Base-by-base conservation (phyloP, 30 jellyfish, hydroid and myxozoan species). In the Calvadosia cruxmelitensis region DNA sequence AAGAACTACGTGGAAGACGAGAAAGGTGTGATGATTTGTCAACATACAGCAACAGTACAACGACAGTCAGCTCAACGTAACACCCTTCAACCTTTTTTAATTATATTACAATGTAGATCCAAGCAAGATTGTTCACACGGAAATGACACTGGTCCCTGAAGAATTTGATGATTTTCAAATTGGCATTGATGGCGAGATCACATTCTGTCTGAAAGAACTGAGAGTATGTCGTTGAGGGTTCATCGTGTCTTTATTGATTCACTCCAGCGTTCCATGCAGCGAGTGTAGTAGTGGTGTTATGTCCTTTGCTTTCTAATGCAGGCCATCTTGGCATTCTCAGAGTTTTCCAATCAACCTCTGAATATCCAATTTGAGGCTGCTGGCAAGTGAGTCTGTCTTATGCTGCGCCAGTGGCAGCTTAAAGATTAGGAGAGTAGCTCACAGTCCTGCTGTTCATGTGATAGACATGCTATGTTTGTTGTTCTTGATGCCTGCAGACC, bases 121-220 rank as follows among this genome's bases (percentile, higher is more conserved):
- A 16, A 75, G 84, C 49, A 77, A 84, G 34, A 64, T 89, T 31
- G 98, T 89, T 29, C 92, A 82, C 36, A 89, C 98, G 5, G 98
- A 89, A 63, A 89, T 89, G 98, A 81, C 92, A 29, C 66, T 89
- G 28, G 93, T 72, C 28, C 98, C 98, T 0, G 98, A 82, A 29
- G 98, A 89, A 53, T 89, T 89, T 52, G 98, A 89, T 36, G 49
- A 76, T 42, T 89, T 63, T 66, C 93, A 70, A 67, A 82, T 89
- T 61, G 98, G 98, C 35, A 89, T 89, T 30, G 98, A 89, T 52
- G 69, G 94, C 20, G 85, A 77, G 2, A 75, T 89, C 25, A 89
- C 98, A 32, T 89, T 89, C 63, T 89, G 98, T 67, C 79, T 89
- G 52, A 89, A 89, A 63, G 98, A 89, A 71, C 42, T 89, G 12